Percentiles rank a stretch among this genome's conserved stretches.
phyloP scores from a whole-genome alignment of 2,888 invertebrate genomes.

The Pasiphila rectangulata region DNA sequence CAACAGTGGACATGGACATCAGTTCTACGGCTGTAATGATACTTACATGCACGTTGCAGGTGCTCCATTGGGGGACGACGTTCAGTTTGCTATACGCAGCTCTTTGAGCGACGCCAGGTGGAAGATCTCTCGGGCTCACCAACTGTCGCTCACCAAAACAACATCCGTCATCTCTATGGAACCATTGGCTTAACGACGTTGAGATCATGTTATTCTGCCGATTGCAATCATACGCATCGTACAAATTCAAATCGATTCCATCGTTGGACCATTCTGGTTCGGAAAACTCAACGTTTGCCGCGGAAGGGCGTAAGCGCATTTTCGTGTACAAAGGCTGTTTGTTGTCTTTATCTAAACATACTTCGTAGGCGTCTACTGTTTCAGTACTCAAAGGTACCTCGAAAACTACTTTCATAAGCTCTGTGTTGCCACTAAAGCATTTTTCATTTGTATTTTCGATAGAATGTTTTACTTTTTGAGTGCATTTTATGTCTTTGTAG shows the following conservation, averaged over 20 bases:
- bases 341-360: slow-evolving; percentile 44
- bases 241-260: slow-evolving; percentile 34
- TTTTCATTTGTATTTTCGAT: slow-evolving; percentile 24
- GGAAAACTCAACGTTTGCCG: slow-evolving; percentile 28
- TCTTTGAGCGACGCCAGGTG: slow-evolving; percentile 43
- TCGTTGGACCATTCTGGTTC: slow-evolving; percentile 34
- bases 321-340: slow-evolving; percentile 44
- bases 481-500: slow-evolving; percentile 47
- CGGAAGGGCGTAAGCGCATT: slow-evolving; percentile 31
- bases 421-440: slow-evolving; percentile 38
- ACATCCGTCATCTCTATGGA: slow-evolving; percentile 43
- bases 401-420: slow-evolving; percentile 43
- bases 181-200: slow-evolving; percentile 3
- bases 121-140: slow-evolving; percentile 46
- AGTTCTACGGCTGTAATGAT: too few species aligned
- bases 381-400: slow-evolving; percentile 3
- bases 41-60: slow-evolving; percentile 47
- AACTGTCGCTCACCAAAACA: slow-evolving; percentile 51
- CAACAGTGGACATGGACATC: too few species aligned
- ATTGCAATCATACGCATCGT: slow-evolving; percentile 46
- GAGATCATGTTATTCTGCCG: slow-evolving; percentile 36
- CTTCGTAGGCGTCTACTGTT: slow-evolving; percentile 40
- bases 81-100: slow-evolving; percentile 48
- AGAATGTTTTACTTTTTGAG: slow-evolving; percentile 32
- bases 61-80: slow-evolving; percentile 56